Conservation (phyloP, 2,888 invertebrate genomes). For the Synanthedon andrenaeformis region DNA sequence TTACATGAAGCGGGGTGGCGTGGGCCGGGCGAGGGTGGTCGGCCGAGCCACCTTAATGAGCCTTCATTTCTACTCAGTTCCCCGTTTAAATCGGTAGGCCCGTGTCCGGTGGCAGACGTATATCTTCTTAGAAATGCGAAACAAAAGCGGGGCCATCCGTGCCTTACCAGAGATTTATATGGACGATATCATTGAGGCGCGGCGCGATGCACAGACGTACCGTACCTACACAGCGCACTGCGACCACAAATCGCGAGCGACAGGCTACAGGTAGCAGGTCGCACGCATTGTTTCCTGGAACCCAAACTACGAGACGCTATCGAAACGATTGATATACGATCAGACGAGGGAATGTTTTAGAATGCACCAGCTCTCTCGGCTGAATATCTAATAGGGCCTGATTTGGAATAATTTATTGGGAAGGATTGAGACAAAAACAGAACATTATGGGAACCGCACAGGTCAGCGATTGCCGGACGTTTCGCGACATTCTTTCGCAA, state of each 20-base stretch:
- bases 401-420: conserved; percentile 65
- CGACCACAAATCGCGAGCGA: conserved; percentile 43
- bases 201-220: not conserved
- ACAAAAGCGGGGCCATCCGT: conserved; percentile 45
- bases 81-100: conserved; percentile 8
- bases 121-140: conserved; percentile 22
- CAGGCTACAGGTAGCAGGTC: conserved; percentile 53
- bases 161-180: conserved; percentile 52
- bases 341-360: conserved; percentile 50
- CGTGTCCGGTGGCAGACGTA: conserved; percentile 11
- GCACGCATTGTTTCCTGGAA: conserved; percentile 63
- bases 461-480: conserved; percentile 32
- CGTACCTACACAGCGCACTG: conserved; percentile 1
- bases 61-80: conserved; percentile 1
- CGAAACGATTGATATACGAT: conserved; percentile 65
- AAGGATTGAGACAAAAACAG: conserved; percentile 58
- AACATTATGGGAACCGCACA: conserved; percentile 46
- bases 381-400: conserved; percentile 67
- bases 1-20: conserved; percentile 19
- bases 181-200: conserved; percentile 37
- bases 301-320: conserved; percentile 49
- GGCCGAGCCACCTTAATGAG: conserved; percentile 9
- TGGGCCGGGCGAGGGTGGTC: conserved; percentile 2
- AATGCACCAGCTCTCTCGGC: conserved; percentile 58
- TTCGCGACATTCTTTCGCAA: conserved; percentile 31